Base-by-base conservation (phyloP, 2,888 invertebrate species). In the Iselma pallidipennis region DNA sequence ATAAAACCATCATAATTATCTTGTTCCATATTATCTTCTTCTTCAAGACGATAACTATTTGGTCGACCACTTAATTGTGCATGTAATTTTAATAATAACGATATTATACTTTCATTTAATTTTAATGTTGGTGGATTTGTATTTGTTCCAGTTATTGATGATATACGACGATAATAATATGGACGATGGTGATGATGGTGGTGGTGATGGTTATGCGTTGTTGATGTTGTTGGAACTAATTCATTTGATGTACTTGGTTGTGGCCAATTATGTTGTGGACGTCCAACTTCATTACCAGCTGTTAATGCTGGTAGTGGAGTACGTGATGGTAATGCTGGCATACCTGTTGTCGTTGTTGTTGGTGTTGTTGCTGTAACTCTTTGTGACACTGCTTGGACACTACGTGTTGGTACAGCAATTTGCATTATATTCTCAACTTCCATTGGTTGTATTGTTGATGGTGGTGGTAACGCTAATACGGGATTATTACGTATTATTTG, bases 51-150 rank as follows among this genome's bases (percentile, higher is more conserved):
- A 76, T 76, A 97, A 66, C 94, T 94, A 77, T 95, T 94, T 7
- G 92, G 87, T 10, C 88, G 83, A 0, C 93, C 94, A 0, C 93
- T 91, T 42, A 97, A 83, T 78, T 96, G 95, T 2, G 94, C 93
- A 81, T 98, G 96, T 78, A 94, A 94, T 79, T 94, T 95, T 55
- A 97, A 83, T 48, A 98, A 83, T 54, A 97, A 82, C 0, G 96
- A 95, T 70, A 98, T 89, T 66, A 98, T 92, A 63, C 95, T 96
- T 80, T 95, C 95, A 74, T 92, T 91, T 57, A 94, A 86, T 70
- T 78, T 77, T 1, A 79, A 76, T 9, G 76, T 75, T 1, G 78
- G 78, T n/a, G 78, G 77, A 64, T 74, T 77, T 23, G 74, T 64
- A 28, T 59, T 73, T 14, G 70, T 56, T 21, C 74, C 75, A 77